Evolutionary conservation across 2,888 invertebrate species (phyloP).

Genomic region (Petrolisthes manimaculis): DNA sequence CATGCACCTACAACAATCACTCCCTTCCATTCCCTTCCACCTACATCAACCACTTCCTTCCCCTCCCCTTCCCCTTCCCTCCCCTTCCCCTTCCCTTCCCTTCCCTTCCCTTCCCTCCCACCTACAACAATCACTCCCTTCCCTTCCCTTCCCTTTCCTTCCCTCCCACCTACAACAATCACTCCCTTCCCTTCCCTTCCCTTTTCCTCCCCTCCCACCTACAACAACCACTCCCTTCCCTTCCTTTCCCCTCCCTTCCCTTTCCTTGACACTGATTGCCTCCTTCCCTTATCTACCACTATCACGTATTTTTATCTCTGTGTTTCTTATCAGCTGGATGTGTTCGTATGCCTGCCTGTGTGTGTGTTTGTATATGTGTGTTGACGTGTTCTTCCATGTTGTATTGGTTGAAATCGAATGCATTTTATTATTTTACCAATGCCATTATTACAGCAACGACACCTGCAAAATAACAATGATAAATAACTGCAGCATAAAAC

Average conservation of each 20-base stretch:
- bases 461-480: no score
- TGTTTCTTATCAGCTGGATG: not conserved
- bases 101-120: not conserved
- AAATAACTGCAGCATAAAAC: no score
- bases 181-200: not conserved
- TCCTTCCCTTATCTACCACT: not conserved
- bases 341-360: not conserved
- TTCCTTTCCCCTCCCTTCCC: not conserved
- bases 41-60: not conserved
- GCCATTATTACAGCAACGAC: no score
- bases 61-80: slow-evolving; percentile 7
- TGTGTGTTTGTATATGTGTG: no score
- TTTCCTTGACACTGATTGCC: not conserved
- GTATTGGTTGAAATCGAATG: no score
- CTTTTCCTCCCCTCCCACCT: not conserved
- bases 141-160: not conserved
- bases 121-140: no score
- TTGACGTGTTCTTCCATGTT: no score
- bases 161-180: not conserved
- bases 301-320: not conserved
- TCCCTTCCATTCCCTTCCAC: not conserved
- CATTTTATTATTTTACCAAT: no score
- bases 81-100: not conserved
- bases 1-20: not conserved
- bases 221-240: not conserved